These are phyloP conservation scores for Nymphalis polychloros DNA, from an alignment of 2,888 invertebrate species.

Conservation along the genomic window DNA sequence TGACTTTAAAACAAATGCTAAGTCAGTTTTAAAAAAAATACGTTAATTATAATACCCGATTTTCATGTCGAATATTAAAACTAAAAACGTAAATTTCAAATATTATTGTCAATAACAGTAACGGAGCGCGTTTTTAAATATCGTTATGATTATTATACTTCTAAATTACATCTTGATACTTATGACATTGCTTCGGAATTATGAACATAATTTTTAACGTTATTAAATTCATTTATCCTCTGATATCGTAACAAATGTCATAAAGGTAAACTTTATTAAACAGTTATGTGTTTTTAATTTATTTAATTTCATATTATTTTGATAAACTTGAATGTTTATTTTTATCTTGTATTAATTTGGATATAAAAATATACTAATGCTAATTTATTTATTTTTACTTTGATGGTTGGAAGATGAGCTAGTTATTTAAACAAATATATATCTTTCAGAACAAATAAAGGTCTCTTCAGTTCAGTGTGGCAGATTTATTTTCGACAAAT, in stretches of 20 bases:
- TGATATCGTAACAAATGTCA: constrained; percentile 5
- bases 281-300: neutral
- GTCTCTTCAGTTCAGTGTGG: too few species aligned
- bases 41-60: neutral
- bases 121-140: neutral
- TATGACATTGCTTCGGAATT: neutral
- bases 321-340: too few species aligned
- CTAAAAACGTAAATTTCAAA: neutral
- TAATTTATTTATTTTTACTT: too few species aligned
- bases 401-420: too few species aligned
- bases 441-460: too few species aligned
- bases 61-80: neutral
- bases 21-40: neutral
- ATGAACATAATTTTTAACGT: constrained; percentile 17
- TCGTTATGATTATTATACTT: neutral
- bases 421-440: too few species aligned
- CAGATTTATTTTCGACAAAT: too few species aligned
- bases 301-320: neutral
- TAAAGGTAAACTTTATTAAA: constrained; percentile 4
- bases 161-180: neutral
- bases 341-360: too few species aligned
- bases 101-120: neutral
- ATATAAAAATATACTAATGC: too few species aligned
- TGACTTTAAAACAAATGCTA: too few species aligned
- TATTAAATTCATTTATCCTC: constrained; percentile 7